Base-by-base conservation (phyloP, 1,140 invertebrate species). In the Acromyrmex heyeri region DNA sequence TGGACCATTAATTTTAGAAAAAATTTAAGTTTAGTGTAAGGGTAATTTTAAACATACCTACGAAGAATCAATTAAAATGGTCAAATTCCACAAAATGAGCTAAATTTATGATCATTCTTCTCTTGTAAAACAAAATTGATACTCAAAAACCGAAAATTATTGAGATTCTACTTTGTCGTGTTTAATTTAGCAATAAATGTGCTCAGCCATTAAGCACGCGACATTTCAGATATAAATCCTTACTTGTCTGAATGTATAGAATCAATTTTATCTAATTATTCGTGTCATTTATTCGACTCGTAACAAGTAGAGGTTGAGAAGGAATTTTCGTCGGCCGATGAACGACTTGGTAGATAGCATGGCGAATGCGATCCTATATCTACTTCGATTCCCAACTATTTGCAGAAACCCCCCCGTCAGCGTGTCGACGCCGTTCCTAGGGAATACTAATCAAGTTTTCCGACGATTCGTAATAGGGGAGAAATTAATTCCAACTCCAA, bases 401-500 rank as follows among this genome's bases (percentile, higher is more conserved):
- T 72, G 81, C 82, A 83, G 88, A 91, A 91, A 90, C 87, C 72
- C 76, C 7, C 64, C 61, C 88, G 86, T 91, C 89, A 90, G 89
- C 89, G 82, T 88, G 86, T 90, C 82, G 69, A 55, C 76, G 72
- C 59, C 59, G 89, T 77, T 90, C 77, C 34, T 24, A 27, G 89
- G 86, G 86, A 91, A 91, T 91, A 86, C 89, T 91, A 88, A 91
- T 91, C 89, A 90, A 90, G 89, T 91, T 91, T 91, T 90, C 88
- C 90, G 89, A 79, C 85, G 81, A 72, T 82, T 82, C 81, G 82
- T 90, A 90, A 90, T 90, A 70, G 44, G 72, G 76, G 61, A 61
- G 85, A 81, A 87, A 92, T 92, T 91, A 92, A 92, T 92, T 92
- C 88, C 88, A 91, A 91, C 90, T 92, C 69, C 91, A 91, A 92